A percentile compares a stretch with the other conserved stretches of the same genome.
Conservation (phyloP, 2,797 vertebrate genomes). For the Hippopotamyrus pictus region DNA sequence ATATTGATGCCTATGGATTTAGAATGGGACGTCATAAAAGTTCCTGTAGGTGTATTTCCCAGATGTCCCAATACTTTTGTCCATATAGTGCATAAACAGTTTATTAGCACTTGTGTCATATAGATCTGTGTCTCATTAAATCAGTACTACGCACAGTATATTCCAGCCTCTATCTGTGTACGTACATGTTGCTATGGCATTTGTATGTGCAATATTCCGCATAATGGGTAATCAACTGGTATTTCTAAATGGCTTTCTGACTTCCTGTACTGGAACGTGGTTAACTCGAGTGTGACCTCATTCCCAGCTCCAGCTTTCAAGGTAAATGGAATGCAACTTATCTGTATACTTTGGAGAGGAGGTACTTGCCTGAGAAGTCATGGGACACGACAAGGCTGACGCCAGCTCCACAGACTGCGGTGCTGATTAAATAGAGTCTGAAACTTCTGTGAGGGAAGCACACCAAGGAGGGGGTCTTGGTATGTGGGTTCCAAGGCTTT, state of each 20-base stretch:
- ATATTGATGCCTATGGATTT: background rate
- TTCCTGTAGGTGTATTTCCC: background rate
- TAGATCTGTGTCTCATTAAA: background rate
- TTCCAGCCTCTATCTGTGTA: background rate
- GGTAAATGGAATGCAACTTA: background rate
- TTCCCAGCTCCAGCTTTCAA: background rate
- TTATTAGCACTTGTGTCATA: background rate
- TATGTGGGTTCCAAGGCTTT: background rate
- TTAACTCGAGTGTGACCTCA: background rate
- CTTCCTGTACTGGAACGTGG: background rate
- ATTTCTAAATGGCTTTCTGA: background rate
- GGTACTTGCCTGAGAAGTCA: background rate
- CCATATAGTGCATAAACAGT: background rate
- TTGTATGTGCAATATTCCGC: background rate
- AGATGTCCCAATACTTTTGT: background rate
- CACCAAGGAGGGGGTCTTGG: background rate
- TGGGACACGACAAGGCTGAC: background rate
- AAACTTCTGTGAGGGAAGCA: background rate
- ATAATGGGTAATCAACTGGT: background rate
- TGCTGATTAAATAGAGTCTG: constrained; percentile 19
- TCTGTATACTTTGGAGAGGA: background rate
- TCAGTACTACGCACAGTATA: background rate
- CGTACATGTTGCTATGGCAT: background rate
- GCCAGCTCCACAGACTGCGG: constrained; percentile 1
- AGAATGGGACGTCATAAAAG: background rate